A percentile compares a stretch with the other conserved stretches of the same genome.
These are phyloP conservation scores for Himalopsyche tibetana DNA, from an alignment of 2,888 invertebrate species.

Conservation along the genomic window DNA sequence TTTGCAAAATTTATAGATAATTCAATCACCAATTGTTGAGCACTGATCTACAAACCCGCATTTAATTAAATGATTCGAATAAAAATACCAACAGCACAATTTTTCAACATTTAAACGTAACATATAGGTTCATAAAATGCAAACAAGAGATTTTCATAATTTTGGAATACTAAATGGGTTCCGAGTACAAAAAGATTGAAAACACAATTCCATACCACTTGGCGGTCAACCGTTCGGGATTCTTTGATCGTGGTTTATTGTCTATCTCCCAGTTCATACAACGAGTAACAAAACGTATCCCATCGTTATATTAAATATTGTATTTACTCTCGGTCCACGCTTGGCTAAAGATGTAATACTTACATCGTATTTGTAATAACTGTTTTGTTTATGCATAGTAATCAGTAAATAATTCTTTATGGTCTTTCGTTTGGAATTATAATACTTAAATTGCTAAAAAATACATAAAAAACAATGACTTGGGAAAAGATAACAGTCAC, in stretches of 20 bases:
- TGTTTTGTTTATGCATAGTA: background rate
- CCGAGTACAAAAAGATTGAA: too few relatives aligned
- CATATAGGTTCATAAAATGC: too few relatives aligned
- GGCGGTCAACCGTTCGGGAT: background rate
- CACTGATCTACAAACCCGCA: too few relatives aligned
- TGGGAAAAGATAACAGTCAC: too few relatives aligned
- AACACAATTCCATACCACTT: background rate
- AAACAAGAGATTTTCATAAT: too few relatives aligned
- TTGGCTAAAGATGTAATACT: background rate
- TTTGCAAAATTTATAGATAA: too few relatives aligned
- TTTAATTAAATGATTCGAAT: too few relatives aligned
- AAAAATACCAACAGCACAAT: too few relatives aligned
- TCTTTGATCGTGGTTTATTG: conserved; percentile 30
- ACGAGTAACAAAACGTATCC: background rate
- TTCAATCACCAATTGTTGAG: too few relatives aligned
- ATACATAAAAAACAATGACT: too few relatives aligned
- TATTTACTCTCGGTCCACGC: conserved; percentile 1
- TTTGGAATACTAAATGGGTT: too few relatives aligned
- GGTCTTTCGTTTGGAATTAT: conserved; percentile 13
- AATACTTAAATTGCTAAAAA: background rate
- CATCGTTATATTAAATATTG: background rate
- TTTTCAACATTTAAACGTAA: too few relatives aligned
- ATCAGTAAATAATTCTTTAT: background rate
- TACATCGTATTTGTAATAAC: background rate
- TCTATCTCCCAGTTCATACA: background rate